Percentiles rank a stretch among this genome's conserved stretches.
Evolutionary conservation across 2,797 vertebrate genomes (phyloP).

Genomic region (Cryptoprocta ferox): DNA sequence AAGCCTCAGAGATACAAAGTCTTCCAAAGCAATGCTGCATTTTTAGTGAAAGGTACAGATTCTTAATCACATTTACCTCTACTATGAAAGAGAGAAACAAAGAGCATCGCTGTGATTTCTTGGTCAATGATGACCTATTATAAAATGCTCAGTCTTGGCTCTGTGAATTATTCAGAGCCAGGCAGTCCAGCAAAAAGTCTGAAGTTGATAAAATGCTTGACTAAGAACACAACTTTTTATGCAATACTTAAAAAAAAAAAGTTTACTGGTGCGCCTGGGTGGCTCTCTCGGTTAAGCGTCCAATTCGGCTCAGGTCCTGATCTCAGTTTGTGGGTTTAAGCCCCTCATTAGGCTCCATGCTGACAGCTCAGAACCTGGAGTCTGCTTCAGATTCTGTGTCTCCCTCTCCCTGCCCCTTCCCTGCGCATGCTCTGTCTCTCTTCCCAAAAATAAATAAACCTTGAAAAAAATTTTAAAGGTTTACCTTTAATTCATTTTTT

Average conservation of each 20-base stretch:
- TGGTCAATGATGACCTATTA: background rate
- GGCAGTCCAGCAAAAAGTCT: background rate
- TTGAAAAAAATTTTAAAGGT: too few species aligned
- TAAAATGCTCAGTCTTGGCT: background rate
- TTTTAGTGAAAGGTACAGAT: constrained; percentile 29
- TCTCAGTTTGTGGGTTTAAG: too few species aligned
- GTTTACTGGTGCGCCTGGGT: too few species aligned
- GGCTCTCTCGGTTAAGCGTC: too few species aligned
- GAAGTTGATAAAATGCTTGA: background rate
- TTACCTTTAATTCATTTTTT: background rate
- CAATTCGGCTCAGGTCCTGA: too few species aligned
- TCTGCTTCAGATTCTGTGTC: too few species aligned
- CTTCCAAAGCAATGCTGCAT: background rate
- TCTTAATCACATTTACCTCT: background rate
- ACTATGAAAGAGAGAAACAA: background rate
- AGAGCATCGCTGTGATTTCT: background rate
- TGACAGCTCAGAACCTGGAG: too few species aligned
- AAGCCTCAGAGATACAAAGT: constrained; percentile 18
- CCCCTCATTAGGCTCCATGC: too few species aligned
- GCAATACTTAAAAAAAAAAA: background rate
- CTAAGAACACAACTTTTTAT: background rate
- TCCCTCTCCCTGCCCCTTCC: too few species aligned
- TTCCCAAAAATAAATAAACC: too few species aligned
- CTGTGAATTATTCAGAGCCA: background rate
- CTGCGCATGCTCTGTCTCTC: too few species aligned